Evolutionary conservation across 1,140 invertebrate genomes (phyloP).

Genomic region (Drosophila aff.): DNA sequence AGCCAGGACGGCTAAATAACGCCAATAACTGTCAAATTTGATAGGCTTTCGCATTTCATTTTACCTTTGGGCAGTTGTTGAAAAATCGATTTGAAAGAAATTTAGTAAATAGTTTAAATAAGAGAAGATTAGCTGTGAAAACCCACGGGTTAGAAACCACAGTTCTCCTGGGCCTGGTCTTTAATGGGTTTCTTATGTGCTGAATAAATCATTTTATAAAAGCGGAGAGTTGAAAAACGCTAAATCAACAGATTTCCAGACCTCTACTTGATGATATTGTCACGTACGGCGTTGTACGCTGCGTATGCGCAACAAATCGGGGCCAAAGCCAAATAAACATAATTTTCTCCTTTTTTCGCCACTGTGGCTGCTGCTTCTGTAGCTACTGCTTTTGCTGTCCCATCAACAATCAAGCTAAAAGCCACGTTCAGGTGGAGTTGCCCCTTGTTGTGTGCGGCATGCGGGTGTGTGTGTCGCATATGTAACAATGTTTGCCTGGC

Average conservation of each 20-base stretch:
- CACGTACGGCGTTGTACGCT: conserved; percentile 57
- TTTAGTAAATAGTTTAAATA: background rate
- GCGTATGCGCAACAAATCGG: conserved; percentile 73
- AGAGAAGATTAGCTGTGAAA: background rate
- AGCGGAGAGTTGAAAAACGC: conserved; percentile 35
- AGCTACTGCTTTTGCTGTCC: conserved; percentile 25
- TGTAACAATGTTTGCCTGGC: conserved; percentile 79
- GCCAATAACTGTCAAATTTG: conserved; percentile 66
- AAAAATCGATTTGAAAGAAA: background rate
- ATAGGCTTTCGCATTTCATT: conserved; percentile 16
- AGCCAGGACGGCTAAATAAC: conserved; percentile 39
- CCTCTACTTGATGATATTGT: conserved; percentile 72
- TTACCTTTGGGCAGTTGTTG: background rate
- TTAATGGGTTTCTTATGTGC: conserved; percentile 27
- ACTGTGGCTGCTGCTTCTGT: conserved; percentile 3
- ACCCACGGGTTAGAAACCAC: background rate
- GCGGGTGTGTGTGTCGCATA: conserved; percentile 58
- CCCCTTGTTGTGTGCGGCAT: conserved; percentile 3
- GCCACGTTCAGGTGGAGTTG: conserved; percentile 65
- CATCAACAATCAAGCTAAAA: conserved; percentile 81
- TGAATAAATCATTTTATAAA: conserved; percentile 18
- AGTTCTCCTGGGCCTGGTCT: no score
- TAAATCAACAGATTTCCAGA: conserved; percentile 58
- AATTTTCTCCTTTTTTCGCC: conserved; percentile 51
- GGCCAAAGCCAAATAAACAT: conserved; percentile 75